Percentiles rank a stretch among this genome's conserved stretches.
phyloP scores from a whole-genome alignment of 2,888 invertebrate genomes.

The Mythimna vitellina region DNA sequence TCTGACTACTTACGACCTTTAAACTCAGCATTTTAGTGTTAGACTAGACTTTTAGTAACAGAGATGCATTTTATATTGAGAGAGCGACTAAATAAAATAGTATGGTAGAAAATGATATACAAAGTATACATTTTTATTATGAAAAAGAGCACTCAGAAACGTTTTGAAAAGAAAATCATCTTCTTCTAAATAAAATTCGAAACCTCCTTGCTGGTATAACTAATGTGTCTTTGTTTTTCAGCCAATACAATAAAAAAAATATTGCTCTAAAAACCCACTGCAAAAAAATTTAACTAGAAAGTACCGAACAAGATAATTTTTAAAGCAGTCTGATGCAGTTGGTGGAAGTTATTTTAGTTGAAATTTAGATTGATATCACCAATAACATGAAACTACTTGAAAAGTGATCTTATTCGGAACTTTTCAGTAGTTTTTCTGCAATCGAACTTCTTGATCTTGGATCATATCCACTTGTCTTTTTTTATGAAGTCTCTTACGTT shows the following conservation, averaged over 20 bases:
- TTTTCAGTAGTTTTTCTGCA: no score
- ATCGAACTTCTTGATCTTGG: no score
- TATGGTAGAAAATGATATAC: neutral
- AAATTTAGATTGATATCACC: neutral
- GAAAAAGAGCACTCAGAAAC: neutral
- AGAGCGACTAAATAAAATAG: conserved; percentile 13
- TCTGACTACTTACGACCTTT: conserved; percentile 29
- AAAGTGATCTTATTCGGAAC: no score
- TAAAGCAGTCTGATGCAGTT: neutral
- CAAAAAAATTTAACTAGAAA: neutral
- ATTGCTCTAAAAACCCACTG: no score
- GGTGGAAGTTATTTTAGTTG: neutral
- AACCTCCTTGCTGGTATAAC: neutral
- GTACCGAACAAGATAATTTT: neutral
- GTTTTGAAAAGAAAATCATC: neutral
- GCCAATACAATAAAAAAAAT: no score
- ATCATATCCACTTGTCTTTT: no score
- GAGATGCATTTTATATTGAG: conserved; percentile 36
- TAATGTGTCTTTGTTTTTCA: no score
- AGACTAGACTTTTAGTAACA: conserved; percentile 3
- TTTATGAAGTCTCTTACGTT: no score
- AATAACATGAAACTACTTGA: neutral
- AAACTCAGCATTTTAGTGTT: conserved; percentile 42
- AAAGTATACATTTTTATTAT: conserved; percentile 4
- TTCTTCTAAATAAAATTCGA: conserved; percentile 2